Evolutionary conservation across 2,113 vertebrate species (phyloP).

Genomic region (Apodemus speciosus): DNA sequence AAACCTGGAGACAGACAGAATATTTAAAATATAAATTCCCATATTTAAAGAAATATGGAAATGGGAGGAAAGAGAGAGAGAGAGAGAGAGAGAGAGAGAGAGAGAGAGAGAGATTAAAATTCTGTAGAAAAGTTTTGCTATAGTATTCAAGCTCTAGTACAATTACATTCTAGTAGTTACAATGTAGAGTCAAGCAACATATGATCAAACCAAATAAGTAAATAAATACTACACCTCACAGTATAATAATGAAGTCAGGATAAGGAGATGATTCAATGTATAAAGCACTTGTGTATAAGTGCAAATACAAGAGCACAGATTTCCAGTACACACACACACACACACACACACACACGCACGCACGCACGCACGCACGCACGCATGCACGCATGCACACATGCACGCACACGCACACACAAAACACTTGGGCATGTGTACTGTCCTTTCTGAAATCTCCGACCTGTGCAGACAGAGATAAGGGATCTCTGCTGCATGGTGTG

Average conservation of each 20-base stretch:
- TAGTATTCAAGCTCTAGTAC: neutral
- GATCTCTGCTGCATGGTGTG: too few species aligned
- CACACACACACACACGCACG: too few species aligned
- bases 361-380: too few species aligned
- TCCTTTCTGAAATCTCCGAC: neutral
- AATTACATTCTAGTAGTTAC: neutral
- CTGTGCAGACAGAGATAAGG: neutral
- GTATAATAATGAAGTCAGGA: neutral
- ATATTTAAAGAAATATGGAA: constrained; percentile 38
- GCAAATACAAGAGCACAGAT: neutral
- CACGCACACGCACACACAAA: too few species aligned
- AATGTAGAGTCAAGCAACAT: neutral
- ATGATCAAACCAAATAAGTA: neutral
- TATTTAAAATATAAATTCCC: constrained; percentile 58
- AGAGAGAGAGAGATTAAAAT: neutral
- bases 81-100: neutral
- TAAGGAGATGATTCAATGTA: neutral
- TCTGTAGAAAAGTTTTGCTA: neutral
- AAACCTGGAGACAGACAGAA: constrained; percentile 53
- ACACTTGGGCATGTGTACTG: neutral
- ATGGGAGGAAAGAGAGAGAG: neutral
- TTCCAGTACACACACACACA: neutral
- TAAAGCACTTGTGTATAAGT: neutral
- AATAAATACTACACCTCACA: neutral
- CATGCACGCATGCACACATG: too few species aligned